Evolutionary conservation across 1,140 invertebrate genomes (phyloP).

Genomic region (Prorops nasuta): DNA sequence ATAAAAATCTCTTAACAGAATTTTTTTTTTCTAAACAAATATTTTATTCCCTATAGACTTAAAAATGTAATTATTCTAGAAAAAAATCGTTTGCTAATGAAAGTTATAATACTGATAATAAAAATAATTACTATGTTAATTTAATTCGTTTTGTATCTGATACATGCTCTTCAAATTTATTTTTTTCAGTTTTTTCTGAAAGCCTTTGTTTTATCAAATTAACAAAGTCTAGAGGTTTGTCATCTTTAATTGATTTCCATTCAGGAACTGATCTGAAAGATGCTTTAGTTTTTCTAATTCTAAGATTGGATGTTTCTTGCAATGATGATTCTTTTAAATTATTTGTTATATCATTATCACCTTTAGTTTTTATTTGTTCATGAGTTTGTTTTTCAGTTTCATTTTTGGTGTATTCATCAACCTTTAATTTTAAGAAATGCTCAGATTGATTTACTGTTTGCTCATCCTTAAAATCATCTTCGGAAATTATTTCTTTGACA

Average conservation of each 20-base stretch:
- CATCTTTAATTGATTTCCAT: neutral
- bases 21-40: too few species aligned
- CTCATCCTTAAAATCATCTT: slow-evolving; percentile 4
- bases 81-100: too few species aligned
- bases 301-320: neutral
- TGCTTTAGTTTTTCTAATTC: slow-evolving; percentile 4
- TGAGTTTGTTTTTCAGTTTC: neutral
- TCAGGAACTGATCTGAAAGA: neutral
- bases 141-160: neutral
- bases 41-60: too few species aligned
- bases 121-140: neutral
- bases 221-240: slow-evolving; percentile 34
- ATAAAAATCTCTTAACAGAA: too few species aligned
- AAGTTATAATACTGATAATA: too few species aligned
- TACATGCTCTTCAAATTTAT: slow-evolving; percentile 1
- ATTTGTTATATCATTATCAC: neutral
- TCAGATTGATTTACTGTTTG: neutral
- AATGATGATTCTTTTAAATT: neutral
- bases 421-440: neutral
- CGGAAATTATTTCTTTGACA: slow-evolving; percentile 20
- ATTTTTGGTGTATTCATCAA: slow-evolving; percentile 3
- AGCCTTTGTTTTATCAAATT: slow-evolving; percentile 45
- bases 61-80: too few species aligned
- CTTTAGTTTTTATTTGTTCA: neutral
- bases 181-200: slow-evolving; percentile 20